phyloP scores from a whole-genome alignment of 2,797 vertebrate species.

The Siniperca undulata region DNA sequence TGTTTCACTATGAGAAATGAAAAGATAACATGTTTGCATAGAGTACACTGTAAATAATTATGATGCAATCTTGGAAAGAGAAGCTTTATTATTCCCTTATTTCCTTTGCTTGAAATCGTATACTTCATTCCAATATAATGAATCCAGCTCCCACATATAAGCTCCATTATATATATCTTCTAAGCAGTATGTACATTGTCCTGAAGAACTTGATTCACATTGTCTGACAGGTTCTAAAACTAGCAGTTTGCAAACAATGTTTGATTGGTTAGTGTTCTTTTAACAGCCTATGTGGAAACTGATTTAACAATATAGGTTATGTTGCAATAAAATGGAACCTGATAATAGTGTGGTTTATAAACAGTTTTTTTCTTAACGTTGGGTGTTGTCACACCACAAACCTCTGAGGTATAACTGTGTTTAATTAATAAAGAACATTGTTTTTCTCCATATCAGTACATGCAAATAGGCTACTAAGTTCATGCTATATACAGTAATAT shows the following conservation, averaged over 20 bases:
- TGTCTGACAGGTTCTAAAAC: constrained; percentile 63
- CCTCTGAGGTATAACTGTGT: constrained; percentile 89
- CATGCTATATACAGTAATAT: not conserved
- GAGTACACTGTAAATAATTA: constrained; percentile 82
- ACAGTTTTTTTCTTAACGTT: constrained; percentile 87
- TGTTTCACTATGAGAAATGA: constrained; percentile 75
- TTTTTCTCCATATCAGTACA: constrained; percentile 9
- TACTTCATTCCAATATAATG: constrained; percentile 43
- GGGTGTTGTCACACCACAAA: constrained; percentile 92
- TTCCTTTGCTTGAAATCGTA: constrained; percentile 54
- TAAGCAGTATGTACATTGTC: constrained; percentile 31
- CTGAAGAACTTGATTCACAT: constrained; percentile 11
- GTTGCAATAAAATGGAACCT: constrained; percentile 91
- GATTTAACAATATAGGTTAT: constrained; percentile 91
- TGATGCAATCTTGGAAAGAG: constrained; percentile 86
- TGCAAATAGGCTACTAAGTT: constrained; percentile 33
- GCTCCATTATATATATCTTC: constrained; percentile 13
- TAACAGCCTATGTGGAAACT: constrained; percentile 87
- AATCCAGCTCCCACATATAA: constrained; percentile 32
- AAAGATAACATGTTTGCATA: constrained; percentile 73
- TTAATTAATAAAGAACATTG: constrained; percentile 86
- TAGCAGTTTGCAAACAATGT: constrained; percentile 75
- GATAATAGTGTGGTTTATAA: constrained; percentile 90
- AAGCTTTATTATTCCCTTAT: constrained; percentile 75
- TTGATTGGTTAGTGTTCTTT: constrained; percentile 89